These are phyloP conservation scores for Procambarus clarkii DNA, from an alignment of 1,140 invertebrate genomes.

Conservation along the genomic window DNA sequence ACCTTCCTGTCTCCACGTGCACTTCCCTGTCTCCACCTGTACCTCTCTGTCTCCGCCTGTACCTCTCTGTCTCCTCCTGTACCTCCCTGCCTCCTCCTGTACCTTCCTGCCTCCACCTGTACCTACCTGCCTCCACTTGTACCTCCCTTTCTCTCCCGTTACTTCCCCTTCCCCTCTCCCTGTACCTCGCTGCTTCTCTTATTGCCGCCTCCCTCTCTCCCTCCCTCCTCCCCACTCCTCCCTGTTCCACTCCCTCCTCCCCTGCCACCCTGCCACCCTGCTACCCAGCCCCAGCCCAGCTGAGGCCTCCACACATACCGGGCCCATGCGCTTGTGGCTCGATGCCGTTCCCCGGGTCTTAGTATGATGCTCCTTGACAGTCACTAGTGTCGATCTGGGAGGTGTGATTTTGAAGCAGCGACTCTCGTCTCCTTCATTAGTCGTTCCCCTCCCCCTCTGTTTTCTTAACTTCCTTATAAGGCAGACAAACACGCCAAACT, in stretches of 20 bases:
- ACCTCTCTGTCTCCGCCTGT: not conserved
- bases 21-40: not conserved
- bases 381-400: not conserved
- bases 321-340: too few relatives aligned
- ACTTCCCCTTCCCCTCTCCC: not conserved
- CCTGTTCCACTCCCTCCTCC: not conserved
- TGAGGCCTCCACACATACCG: too few relatives aligned
- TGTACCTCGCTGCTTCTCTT: too few relatives aligned
- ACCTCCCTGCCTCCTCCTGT: too few relatives aligned
- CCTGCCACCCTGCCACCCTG: not conserved
- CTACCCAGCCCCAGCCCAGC: not conserved
- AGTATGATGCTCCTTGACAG: not conserved
- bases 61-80: too few relatives aligned
- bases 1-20: not conserved
- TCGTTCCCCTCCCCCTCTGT: not conserved
- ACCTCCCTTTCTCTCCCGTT: not conserved
- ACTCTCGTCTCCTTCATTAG: slow-evolving; percentile 1
- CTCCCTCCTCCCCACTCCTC: too few relatives aligned
- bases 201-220: too few relatives aligned
- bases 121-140: too few relatives aligned
- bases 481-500: slow-evolving; percentile 17
- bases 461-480: not conserved
- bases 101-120: too few relatives aligned
- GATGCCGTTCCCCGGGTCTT: not conserved
- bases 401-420: slow-evolving; percentile 16